These are phyloP conservation scores for Tachina fera DNA, from an alignment of 2,888 invertebrate genomes.

Conservation along the genomic window DNA sequence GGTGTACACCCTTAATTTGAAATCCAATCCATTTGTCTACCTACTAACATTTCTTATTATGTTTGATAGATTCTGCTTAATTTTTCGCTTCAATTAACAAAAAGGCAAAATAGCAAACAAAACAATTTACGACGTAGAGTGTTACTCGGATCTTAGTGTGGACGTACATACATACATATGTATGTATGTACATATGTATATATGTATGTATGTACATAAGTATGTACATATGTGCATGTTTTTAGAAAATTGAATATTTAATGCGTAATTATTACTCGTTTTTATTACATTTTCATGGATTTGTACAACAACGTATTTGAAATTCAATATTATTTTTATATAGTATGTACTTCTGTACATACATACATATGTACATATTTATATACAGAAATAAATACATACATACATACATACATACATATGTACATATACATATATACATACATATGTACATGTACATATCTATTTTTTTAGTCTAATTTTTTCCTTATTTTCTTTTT, in stretches of 20 bases:
- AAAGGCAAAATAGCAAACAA: neutral
- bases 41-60: neutral
- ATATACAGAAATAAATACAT: too few relatives aligned
- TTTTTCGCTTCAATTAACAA: constrained; percentile 40
- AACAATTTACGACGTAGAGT: neutral
- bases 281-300: constrained; percentile 41
- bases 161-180: too few relatives aligned
- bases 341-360: too few relatives aligned
- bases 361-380: neutral
- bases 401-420: too few relatives aligned
- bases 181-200: neutral
- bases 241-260: constrained; percentile 58
- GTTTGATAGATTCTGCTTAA: constrained; percentile 21
- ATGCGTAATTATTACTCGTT: constrained; percentile 68
- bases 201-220: neutral
- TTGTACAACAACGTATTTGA: constrained; percentile 33
- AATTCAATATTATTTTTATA: constrained; percentile 45
- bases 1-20: constrained; percentile 13
- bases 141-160: neutral
- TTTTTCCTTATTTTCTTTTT: neutral
- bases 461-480: neutral
- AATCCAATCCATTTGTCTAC: constrained; percentile 33
- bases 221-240: neutral
- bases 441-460: neutral
- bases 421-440: neutral